Evolutionary conservation across 2,113 vertebrate species (phyloP), one percentile per base, ranked within the genome.

Genomic region (Cisticola juncidis): DNA sequence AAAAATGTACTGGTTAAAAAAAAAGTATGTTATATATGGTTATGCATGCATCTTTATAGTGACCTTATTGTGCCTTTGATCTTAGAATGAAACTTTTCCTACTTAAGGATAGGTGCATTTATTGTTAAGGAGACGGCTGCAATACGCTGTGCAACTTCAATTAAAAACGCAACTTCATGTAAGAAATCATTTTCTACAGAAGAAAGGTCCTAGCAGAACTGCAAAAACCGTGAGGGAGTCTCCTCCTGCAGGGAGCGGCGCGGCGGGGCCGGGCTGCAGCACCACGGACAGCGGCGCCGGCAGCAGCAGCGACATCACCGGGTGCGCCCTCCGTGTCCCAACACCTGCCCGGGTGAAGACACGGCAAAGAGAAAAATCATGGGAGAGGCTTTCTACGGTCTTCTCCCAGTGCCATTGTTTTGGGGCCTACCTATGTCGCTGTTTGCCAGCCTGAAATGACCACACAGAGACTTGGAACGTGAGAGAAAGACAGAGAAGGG

Each of bases 251-350:
- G 20, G 14, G 26, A 9, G 8, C 5, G 6, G 24, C 14, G 7
- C 8, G 3, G 19, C 12, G 28, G 35, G 14, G 51, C 92, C 56
- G 58, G 44, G 28, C 87, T 94, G 89, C 95, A 98, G 96, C 79
- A 97, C 97, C 97, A 96, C 22, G 85, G 97, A 97, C 88, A 98
- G 97, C 5, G 86, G n/a, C 61, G 7, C 1, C 0, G 35, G 17
- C 51, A 2, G 20, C 22, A 3, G 11, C 3, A 2, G 2, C 6
- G 4, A 8, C 56, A 3, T 4, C 33, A 4, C 35, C 6, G 15
- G 13, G 3, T 1, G 14, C 1, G 25, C 24, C 22, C 38, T 2
- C 9, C 19, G 0, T 0, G 28, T 1, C 16, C 16, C 3, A 28
- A 51, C 5, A 20, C 24, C 16, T 9, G 36, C 19, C 16, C 28